Conservation (phyloP, 2,888 invertebrate genomes). For the Brachypalpus laphriformis region DNA sequence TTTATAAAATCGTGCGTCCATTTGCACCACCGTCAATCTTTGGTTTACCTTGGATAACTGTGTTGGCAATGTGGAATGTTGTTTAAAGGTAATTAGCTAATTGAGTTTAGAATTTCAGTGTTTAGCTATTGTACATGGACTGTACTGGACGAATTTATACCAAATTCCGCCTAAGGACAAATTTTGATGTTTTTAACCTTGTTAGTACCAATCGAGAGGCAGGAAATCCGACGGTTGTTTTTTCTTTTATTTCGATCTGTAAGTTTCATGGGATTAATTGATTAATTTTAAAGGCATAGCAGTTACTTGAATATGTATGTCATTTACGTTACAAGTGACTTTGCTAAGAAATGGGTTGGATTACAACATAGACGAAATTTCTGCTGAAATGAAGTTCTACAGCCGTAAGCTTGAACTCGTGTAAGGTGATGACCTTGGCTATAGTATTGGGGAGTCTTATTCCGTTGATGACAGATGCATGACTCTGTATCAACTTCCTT, state of each 20-base stretch:
- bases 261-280: constrained; percentile 26
- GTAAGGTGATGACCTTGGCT: background rate
- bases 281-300: background rate
- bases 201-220: constrained; percentile 30
- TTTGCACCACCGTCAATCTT: constrained; percentile 35
- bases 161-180: constrained; percentile 56
- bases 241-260: background rate
- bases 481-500: too few relatives aligned
- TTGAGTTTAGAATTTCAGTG: constrained; percentile 60
- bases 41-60: constrained; percentile 56
- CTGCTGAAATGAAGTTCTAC: background rate
- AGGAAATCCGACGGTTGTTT: constrained; percentile 43
- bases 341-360: background rate
- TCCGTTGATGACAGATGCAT: background rate
- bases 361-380: background rate
- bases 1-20: constrained; percentile 40
- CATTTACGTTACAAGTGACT: background rate
- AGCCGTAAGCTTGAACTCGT: background rate
- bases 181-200: constrained; percentile 43
- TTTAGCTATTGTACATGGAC: constrained; percentile 23
- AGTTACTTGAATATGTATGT: constrained; percentile 1
- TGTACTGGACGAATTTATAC: constrained; percentile 29
- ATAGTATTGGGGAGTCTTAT: background rate
- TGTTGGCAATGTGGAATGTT: constrained; percentile 55
- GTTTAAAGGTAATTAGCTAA: constrained; percentile 53